Evolutionary conservation across 2,888 invertebrate genomes (phyloP).

Genomic region (Subacronicta megacephala): DNA sequence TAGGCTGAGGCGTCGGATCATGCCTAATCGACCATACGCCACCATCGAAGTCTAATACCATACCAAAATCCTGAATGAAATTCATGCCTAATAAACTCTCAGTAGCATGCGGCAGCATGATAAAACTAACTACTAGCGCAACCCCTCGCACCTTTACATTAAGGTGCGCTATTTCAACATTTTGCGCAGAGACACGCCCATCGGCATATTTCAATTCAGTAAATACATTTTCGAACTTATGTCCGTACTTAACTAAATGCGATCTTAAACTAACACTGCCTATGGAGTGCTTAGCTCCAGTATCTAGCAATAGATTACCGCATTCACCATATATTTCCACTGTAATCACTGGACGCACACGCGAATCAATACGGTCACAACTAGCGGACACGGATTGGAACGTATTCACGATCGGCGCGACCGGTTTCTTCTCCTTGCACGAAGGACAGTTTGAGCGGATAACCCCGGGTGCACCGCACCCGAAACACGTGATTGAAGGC

Average conservation of each 20-base stretch:
- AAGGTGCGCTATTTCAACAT: conserved; percentile 3
- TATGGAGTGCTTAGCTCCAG: conserved; percentile 7
- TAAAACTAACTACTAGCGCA: conserved; percentile 1
- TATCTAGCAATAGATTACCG: too few relatives aligned
- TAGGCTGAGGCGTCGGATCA: too few relatives aligned
- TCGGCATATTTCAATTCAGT: conserved; percentile 6
- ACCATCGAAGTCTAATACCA: conserved; percentile 1
- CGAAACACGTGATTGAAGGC: conserved; percentile 6
- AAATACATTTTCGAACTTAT: neutral
- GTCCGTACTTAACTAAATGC: conserved; percentile 3
- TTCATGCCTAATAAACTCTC: neutral
- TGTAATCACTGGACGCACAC: conserved; percentile 6
- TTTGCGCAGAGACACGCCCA: neutral
- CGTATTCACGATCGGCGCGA: neutral
- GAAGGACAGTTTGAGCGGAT: conserved; percentile 21
- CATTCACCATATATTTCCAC: too few relatives aligned
- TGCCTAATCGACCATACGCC: too few relatives aligned
- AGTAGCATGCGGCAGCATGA: neutral
- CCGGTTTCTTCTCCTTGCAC: conserved; percentile 9
- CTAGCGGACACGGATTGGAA: conserved; percentile 9
- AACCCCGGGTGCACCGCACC: conserved; percentile 20
- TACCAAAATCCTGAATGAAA: neutral
- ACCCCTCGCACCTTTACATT: conserved; percentile 7
- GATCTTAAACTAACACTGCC: conserved; percentile 10
- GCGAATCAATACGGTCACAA: conserved; percentile 1